Base-by-base conservation (phyloP, 1,140 invertebrate species). In the Drosophila melanica region DNA sequence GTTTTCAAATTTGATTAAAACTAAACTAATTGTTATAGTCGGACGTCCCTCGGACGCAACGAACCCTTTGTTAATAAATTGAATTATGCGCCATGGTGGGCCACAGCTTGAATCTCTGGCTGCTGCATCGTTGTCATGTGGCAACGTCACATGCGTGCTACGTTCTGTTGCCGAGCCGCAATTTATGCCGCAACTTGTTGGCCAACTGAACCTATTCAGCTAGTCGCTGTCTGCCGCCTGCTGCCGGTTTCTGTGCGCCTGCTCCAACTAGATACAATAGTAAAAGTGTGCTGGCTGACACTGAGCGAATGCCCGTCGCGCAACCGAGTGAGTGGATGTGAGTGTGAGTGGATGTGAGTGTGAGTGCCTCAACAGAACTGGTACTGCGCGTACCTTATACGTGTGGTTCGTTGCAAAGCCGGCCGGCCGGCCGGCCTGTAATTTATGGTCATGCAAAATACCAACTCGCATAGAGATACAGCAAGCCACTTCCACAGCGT, bases 251-350 rank as follows among this genome's bases (percentile, higher is more conserved):
- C 89, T 90, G 89, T 74, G 75, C 89, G 89, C 89, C 89, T 81
- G 89, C 79, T 90, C 67, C 73, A 73, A 90, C 90, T 90, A 90
- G 89, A 90, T 90, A 90, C 89, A 90, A 90, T 90, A 90, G 89
- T 89, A 90, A 90, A 90, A 90, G 84, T 89, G 84, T 87, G 81
- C 68, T 81, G 66, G 67, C 62, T 53, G 64, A 5, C 62, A 5
- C 62, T 58, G 81, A 65, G 54, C 47, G 72, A 66, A 23, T 69
- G 69, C 53, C 30, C 54, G 64, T 64, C 41, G 63, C 7, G 53
- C 33, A 27, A 50, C 35, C 20, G 39, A 57, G 35, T 39, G 59
- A 42, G 48, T 44, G 59, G 51, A 14, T 37, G 48, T 37, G 48
- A 27, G 18, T 60, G 41, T 62, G 67, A 55, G 45, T 57, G 42